Evolutionary conservation across 1,140 invertebrate species (phyloP), one percentile per base, ranked within the genome.

Genomic region (Tenebrio molitor): DNA sequence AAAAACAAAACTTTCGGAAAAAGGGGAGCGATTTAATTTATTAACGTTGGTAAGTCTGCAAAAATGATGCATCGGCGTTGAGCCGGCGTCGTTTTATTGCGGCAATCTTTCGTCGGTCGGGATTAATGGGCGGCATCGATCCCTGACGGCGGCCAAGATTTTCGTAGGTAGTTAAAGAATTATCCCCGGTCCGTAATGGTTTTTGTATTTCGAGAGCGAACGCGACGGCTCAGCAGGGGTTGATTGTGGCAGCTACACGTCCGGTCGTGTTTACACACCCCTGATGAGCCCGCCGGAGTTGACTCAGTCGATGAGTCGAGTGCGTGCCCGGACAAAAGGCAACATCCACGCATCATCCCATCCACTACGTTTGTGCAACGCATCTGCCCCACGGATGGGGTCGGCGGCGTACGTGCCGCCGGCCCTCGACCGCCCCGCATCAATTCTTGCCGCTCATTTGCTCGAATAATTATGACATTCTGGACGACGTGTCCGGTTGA

Each of bases 251-350:
- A 71, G 74, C 69, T 70, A 66, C 72, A 75, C 71, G 72, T 76
- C 65, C 72, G 62, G 50, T 72, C 62, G 50, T 79, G 72, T 80
- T 78, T 80, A 74, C 75, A 76, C 74, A 74, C 73, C 76, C 71
- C 73, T 79, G 71, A 75, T 80, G 76, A 78, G 71, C 73, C 71
- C 69, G 75, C 72, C 74, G 71, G 73, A 77, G 77, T 80, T 78
- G 76, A 77, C 76, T 78, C 71, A 77, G 73, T 72, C 75, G 77
- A 80, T 79, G 77, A 78, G 72, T 77, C 69, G 73, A 76, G 77
- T 80, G 77, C 77, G 78, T 80, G 78, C 77, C 72, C 42, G 74
- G 74, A 80, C 76, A 80, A 80, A 80, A 78, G 79, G 71, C 74
- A 78, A 75, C 77, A 71, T 69, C 68, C 41, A 64, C 42, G 74